These are phyloP conservation scores for Branchinecta sandiegonensis DNA, from an alignment of 2,888 invertebrate genomes.

Conservation along the genomic window DNA sequence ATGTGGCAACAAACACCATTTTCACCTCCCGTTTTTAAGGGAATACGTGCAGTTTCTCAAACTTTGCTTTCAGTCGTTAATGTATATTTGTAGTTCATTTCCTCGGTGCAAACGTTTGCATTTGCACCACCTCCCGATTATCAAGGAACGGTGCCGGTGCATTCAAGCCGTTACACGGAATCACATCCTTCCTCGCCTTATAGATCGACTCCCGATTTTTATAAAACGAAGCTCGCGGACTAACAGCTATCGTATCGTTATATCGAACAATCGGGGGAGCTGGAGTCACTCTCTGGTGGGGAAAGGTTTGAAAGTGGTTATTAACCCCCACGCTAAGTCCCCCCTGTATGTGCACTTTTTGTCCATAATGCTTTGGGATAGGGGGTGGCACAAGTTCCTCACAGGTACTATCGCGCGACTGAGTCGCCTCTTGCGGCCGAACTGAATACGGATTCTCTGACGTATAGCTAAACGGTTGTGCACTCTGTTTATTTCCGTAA, in stretches of 20 bases:
- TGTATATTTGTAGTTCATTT: not conserved
- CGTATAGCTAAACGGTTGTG: not conserved
- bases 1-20: no score
- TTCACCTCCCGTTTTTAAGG: no score
- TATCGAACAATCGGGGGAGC: not conserved
- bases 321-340: slow-evolving; percentile 15
- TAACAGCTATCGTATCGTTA: slow-evolving; percentile 9
- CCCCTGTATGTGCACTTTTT: not conserved
- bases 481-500: slow-evolving; percentile 8
- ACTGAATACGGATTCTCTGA: not conserved
- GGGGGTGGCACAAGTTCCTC: not conserved
- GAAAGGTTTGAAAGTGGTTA: slow-evolving; percentile 1
- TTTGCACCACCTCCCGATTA: not conserved
- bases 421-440: not conserved
- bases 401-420: not conserved
- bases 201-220: not conserved
- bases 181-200: slow-evolving; percentile 6
- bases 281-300: slow-evolving; percentile 1
- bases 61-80: no score
- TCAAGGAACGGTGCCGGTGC: not conserved
- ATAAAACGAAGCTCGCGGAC: slow-evolving; percentile 6
- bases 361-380: slow-evolving; percentile 3
- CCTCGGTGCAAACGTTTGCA: slow-evolving; percentile 15
- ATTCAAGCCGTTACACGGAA: slow-evolving; percentile 2
- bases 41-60: no score